Evolutionary conservation across 2,113 vertebrate genomes (phyloP), one percentile per base, ranked within the genome.

Genomic region (Puffinus mauretanicus): DNA sequence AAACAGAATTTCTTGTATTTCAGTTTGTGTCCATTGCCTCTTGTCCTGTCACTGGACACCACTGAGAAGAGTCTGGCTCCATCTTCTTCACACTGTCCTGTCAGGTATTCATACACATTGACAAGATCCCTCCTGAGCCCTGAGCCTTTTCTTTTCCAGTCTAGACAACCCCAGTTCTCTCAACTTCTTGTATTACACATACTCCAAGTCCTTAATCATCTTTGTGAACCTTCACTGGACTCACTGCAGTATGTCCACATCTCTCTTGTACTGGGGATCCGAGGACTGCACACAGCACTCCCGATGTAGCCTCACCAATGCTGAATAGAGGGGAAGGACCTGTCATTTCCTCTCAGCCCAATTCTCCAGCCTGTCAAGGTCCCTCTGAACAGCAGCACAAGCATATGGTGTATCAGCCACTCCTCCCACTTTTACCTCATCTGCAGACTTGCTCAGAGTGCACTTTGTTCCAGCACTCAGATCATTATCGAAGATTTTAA

Each of bases 291-390:
- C 6, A 57, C 21, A 66, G 32, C 42, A 38, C 36, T 89, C 30
- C 14, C 0, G 2, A 34, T 0, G 2, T 8, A 75, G 18, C 18
- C 20, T 92, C 38, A 75, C 5, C 16, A 54, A 6, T 26, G 40
- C 15, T 65, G 20, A 78, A n/a, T 2, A 40, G 27, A 85, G 38
- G 15, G 16, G 9, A 71, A 79, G 29, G 20, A 78, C 25, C n/a
- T 36, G 12, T 34, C 16, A 52, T 57, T 61, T 70, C 47, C 40
- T 49, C 18, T 94, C 34, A 76, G n/a, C 6, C 25, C 27, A 36
- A 4, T 34, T 64, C 29, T 76, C 13, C 2, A 10, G 24, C 5
- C n/a, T 78, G 4, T 58, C 38, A 80, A 76, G 15, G 4, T 61
- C 16, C 6, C 13, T 73, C 46, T 52, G n/a, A 92, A 78, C 17